Evolutionary conservation across 2,113 vertebrate genomes (phyloP).

Genomic region (Tenrec ecaudatus): DNA sequence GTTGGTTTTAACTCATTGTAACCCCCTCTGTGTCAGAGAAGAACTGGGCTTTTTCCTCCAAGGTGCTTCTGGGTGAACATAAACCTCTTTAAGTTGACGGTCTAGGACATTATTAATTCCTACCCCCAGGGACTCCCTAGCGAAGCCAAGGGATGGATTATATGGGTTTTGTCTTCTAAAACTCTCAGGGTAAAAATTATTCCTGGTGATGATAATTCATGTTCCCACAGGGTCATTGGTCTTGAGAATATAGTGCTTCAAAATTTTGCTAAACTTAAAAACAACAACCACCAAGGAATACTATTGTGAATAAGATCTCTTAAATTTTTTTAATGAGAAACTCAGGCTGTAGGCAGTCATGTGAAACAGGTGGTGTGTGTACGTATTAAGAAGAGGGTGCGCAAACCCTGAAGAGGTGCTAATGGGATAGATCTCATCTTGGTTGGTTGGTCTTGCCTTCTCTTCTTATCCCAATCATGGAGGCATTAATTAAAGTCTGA

Average conservation of each 20-base stretch:
- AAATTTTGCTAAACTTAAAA: background rate
- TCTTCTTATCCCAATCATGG: too few relatives aligned
- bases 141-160: background rate
- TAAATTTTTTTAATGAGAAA: background rate
- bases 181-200: background rate
- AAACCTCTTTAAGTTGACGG: background rate
- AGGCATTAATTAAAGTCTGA: background rate
- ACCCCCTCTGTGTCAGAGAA: background rate
- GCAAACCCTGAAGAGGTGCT: background rate
- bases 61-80: background rate
- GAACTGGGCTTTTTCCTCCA: background rate
- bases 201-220: background rate
- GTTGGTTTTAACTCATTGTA: background rate
- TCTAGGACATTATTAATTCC: too few relatives aligned
- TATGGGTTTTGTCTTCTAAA: background rate
- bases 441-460: background rate
- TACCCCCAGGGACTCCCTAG: background rate
- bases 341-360: background rate
- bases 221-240: background rate
- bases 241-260: background rate
- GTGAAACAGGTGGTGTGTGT: background rate
- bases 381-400: background rate
- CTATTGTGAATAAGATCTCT: background rate
- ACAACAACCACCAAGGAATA: background rate
- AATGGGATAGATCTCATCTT: too few relatives aligned